Percentiles rank a stretch among this genome's conserved stretches.
These are phyloP conservation scores for Apamea anceps DNA, from an alignment of 2,888 invertebrate species.

Conservation along the genomic window DNA sequence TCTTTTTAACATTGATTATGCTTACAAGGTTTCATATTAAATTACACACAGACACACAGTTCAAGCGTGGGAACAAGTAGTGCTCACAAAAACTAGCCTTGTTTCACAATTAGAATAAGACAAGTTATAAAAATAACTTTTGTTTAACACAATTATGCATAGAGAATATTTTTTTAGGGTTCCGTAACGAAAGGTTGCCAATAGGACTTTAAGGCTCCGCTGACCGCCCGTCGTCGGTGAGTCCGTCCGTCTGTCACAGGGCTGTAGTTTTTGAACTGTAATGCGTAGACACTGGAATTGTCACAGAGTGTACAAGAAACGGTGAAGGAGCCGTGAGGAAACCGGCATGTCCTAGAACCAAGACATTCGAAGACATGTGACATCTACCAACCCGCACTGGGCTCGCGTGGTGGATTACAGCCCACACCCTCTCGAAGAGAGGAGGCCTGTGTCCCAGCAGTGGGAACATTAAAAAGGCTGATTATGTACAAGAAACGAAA, in stretches of 20 bases:
- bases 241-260: not conserved
- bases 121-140: constrained; percentile 27
- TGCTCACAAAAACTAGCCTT: constrained; percentile 35
- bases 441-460: too few species aligned
- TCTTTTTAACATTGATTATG: constrained; percentile 62
- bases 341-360: too few species aligned
- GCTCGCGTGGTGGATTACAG: too few species aligned
- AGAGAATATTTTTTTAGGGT: not conserved
- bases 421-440: too few species aligned
- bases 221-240: not conserved
- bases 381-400: too few species aligned
- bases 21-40: constrained; percentile 65
- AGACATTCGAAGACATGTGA: too few species aligned
- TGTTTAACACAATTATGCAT: constrained; percentile 20
- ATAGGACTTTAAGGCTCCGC: not conserved
- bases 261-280: not conserved
- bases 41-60: constrained; percentile 56
- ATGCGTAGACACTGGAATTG: not conserved
- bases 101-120: constrained; percentile 27
- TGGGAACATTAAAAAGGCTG: too few species aligned
- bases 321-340: too few species aligned
- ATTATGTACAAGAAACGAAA: not conserved
- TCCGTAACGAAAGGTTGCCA: not conserved
- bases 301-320: not conserved
- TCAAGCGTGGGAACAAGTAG: constrained; percentile 60